Conservation (phyloP, 2,797 vertebrate genomes). For the Arremon brunneinucha region DNA sequence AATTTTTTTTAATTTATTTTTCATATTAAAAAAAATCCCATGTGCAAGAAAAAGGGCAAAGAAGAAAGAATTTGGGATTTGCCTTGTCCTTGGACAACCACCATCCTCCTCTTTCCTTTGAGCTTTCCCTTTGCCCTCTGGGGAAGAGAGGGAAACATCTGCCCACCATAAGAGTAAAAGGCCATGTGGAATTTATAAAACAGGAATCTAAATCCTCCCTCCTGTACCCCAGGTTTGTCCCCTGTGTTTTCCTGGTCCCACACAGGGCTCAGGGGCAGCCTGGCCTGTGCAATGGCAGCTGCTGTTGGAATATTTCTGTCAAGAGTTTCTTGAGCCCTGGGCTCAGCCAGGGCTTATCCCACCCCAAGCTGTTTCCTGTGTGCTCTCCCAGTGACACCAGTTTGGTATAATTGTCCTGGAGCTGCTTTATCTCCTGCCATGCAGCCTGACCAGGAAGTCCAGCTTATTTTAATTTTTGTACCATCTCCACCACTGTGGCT, state of each 20-base stretch:
- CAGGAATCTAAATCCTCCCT: not conserved
- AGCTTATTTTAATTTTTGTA: not conserved
- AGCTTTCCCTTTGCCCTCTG: not conserved
- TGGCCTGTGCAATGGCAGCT: not conserved
- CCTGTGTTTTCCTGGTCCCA: too few species aligned
- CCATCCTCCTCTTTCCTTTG: not conserved
- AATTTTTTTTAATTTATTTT: accelerated
- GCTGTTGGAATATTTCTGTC: not conserved
- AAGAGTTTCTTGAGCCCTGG: not conserved
- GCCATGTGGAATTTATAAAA: not conserved
- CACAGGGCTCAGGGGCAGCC: not conserved
- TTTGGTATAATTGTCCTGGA: not conserved
- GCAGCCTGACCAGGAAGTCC: not conserved
- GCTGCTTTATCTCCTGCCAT: not conserved
- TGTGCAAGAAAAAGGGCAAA: not conserved
- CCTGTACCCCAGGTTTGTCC: not conserved
- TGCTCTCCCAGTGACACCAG: not conserved
- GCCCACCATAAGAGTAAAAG: not conserved
- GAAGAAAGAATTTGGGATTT: not conserved
- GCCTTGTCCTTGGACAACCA: not conserved
- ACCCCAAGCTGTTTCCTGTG: not conserved
- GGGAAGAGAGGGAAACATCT: not conserved
- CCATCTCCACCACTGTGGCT: not conserved
- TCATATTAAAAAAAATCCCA: not conserved
- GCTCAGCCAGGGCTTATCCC: not conserved